phyloP scores from a whole-genome alignment of 2,113 vertebrate species.

The Anolis sagrei region DNA sequence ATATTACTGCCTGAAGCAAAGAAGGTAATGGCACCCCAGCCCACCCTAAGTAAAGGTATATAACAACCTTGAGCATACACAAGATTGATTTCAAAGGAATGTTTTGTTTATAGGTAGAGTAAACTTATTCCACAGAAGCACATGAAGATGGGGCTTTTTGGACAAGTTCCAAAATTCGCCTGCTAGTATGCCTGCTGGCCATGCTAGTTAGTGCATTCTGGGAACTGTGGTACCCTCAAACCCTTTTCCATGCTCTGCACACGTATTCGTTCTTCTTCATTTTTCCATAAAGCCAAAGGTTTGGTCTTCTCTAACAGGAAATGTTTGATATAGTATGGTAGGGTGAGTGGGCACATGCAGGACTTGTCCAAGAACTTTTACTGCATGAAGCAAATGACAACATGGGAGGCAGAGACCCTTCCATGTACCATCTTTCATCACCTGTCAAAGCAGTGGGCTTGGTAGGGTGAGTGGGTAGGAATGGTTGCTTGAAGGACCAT shows the following conservation, averaged over 20 bases:
- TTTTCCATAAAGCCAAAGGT: background rate
- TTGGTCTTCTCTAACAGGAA: background rate
- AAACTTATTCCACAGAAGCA: background rate
- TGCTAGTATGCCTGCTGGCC: too few species aligned
- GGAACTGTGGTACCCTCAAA: too few species aligned
- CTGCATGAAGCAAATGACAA: too few species aligned
- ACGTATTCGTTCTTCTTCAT: background rate
- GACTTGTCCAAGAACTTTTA: too few species aligned
- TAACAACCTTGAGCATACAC: background rate
- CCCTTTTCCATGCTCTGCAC: background rate
- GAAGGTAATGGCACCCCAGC: background rate
- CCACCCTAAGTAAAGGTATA: background rate
- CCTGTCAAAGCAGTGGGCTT: too few species aligned
- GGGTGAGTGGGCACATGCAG: background rate
- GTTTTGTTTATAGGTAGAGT: background rate
- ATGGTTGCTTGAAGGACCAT: too few species aligned
- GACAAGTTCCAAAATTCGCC: too few species aligned
- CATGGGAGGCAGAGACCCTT: too few species aligned
- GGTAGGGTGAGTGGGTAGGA: too few species aligned
- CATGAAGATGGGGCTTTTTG: too few species aligned
- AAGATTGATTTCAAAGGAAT: background rate
- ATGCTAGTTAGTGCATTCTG: too few species aligned
- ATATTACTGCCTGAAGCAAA: background rate
- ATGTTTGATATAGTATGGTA: background rate
- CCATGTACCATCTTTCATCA: too few species aligned